phyloP scores from a whole-genome alignment of 2,113 vertebrate species.

The Erpornis zantholeuca region DNA sequence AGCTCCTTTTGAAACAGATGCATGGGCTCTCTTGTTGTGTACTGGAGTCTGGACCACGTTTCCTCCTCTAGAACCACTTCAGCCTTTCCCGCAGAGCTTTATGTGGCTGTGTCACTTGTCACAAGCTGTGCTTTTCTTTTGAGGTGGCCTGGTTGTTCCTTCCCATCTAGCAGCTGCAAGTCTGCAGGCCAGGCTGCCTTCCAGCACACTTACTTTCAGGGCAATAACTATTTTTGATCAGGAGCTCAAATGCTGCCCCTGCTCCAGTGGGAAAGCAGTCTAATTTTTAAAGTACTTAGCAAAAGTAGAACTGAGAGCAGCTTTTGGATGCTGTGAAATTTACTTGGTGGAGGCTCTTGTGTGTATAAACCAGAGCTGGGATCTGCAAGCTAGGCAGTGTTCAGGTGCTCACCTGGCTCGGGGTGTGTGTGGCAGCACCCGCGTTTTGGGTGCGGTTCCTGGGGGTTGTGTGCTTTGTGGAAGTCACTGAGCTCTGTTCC shows the following conservation, averaged over 20 bases:
- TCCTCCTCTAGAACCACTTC: not conserved
- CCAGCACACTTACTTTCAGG: not conserved
- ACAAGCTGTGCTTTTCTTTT: not conserved
- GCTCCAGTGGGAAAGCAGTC: not conserved
- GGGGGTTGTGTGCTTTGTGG: not conserved
- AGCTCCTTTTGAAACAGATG: not conserved
- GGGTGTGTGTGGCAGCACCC: not conserved
- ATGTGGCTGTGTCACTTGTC: not conserved
- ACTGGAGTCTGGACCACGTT: not conserved
- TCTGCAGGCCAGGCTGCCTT: not conserved
- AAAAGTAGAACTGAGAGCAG: not conserved
- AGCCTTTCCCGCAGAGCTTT: not conserved
- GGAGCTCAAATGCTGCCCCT: not conserved
- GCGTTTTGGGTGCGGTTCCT: not conserved
- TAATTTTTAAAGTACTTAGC: not conserved
- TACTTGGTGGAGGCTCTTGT: not conserved
- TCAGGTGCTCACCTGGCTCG: not conserved
- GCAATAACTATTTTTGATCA: not conserved
- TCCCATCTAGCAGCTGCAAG: not conserved
- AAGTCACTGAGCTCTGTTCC: not conserved
- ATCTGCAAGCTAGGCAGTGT: not conserved
- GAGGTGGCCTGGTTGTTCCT: not conserved
- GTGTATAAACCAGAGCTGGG: not conserved
- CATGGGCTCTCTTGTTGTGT: accelerated
- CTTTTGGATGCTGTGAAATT: not conserved